Base-by-base conservation (phyloP, 1,140 invertebrate genomes). In the Idris sp. region DNA sequence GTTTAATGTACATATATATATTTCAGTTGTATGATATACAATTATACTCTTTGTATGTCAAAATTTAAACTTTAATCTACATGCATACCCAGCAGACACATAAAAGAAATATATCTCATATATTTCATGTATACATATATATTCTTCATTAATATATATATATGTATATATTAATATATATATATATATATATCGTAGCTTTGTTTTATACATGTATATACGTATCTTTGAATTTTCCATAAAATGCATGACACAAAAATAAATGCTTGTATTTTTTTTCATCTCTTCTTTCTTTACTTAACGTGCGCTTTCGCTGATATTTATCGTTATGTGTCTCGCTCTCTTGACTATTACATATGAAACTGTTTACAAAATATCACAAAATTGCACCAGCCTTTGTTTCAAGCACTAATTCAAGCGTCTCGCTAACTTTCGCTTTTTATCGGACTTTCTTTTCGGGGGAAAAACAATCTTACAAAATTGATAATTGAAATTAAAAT, bases 201-300 rank as follows among this genome's bases (percentile, higher is more conserved):
- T 44, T 35, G 9, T 51, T 15, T 10, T 56, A 22, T 19, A 40
- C 41, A 49, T 44, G 11, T 16, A 56, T 41, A 26, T 56, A 46
- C 30, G 19, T 38, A 53, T 65, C 48, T 44, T 31, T 64, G 11
- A 67, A 56, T 78, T 79, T 69, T 62, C 68, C 77, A 13, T 83
- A 85, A 87, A 86, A 87, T 85, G 85, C 85, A 86, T 79, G 79
- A 86, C 86, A 85, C 80, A 86, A 87, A 87, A 87, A 58, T 58
- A 68, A 68, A 68, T 68, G 64, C 64, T 53, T 58, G 13, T 58
- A 68, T 68, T 44, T 69, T 48, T 43, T 38, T 69, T 28, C 61
- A 4, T 11, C 11, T 33, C n/a, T 2, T 33, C n/a, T 11, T 79
- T 40, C 41, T 65, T n/a, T 67, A 19, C 26, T 38, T 77, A 19